phyloP scores from a whole-genome alignment of 2,888 invertebrate species.

The Pollenia griseotomentosa region DNA sequence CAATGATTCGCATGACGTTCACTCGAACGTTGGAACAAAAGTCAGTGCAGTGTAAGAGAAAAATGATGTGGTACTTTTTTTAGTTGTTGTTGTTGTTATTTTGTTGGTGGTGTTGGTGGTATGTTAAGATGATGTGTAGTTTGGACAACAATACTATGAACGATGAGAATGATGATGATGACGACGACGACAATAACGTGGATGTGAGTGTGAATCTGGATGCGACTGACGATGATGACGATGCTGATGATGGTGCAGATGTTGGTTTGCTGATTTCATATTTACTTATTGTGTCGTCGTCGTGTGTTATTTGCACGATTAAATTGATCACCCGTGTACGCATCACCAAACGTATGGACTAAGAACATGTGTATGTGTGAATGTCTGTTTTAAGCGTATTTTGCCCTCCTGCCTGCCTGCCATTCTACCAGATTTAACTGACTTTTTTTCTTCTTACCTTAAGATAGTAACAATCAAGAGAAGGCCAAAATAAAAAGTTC shows the following conservation, averaged over 20 bases:
- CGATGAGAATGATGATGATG: conserved; percentile 42
- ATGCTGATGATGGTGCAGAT: conserved; percentile 71
- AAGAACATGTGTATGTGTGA: neutral
- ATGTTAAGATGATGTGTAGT: conserved; percentile 63
- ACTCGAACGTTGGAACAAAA: conserved; percentile 69
- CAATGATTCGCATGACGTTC: conserved; percentile 73
- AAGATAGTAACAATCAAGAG: conserved; percentile 55
- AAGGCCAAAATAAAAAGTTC: conserved; percentile 50
- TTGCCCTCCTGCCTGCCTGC: conserved; percentile 18
- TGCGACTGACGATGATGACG: conserved; percentile 39
- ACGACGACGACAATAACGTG: conserved; percentile 5
- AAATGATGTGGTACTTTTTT: conserved; percentile 71
- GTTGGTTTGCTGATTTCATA: conserved; percentile 78
- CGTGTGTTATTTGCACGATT: conserved; percentile 83
- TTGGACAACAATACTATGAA: conserved; percentile 34
- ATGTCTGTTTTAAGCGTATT: conserved; percentile 27
- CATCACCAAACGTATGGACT: conserved; percentile 57
- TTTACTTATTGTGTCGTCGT: conserved; percentile 82
- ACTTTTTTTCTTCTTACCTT: neutral
- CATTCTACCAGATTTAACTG: neutral
- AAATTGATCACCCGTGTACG: conserved; percentile 81
- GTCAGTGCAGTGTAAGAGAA: conserved; percentile 48
- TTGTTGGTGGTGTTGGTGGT: conserved; percentile 50
- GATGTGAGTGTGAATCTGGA: conserved; percentile 36
- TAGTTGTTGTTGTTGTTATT: conserved; percentile 67